Base-by-base conservation (phyloP, 2,797 vertebrate species). In the Gymnoscopelus microlampas region DNA sequence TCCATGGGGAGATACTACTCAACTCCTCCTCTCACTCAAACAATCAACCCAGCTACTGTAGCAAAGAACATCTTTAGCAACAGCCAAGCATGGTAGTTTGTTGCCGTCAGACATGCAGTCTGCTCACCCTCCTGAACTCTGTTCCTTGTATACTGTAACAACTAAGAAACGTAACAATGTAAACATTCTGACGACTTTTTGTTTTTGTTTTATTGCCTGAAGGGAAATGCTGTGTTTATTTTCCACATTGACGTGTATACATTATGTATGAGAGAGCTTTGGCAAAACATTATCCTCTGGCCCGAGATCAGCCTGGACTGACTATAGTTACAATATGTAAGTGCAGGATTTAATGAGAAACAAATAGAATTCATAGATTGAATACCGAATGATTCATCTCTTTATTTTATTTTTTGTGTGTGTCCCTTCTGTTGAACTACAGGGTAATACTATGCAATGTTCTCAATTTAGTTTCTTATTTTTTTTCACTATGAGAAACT, bases 91-190 rank as follows among this genome's bases (percentile, higher is more conserved):
- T 83, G 70, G 68, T 70, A 47, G 32, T 84, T 79, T 78, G 68
- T 74, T 77, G 55, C 77, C 81, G 79, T 82, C 75, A 64, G 68
- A 61, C 72, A 74, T 49, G 70, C 5, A 44, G 73, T 78, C 66
- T 55, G 53, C 58, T 78, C 66, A 51, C 74, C 65, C 60, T n/a
- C 49, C 53, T 72, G 63, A 69, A 66, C 63, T 65, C 12, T 6
- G 3, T 60, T 73, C 29, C 54, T 79, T 74, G 56, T 49, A 11
- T 9, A 66, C 35, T 10, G 53, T 32, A 72, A 55, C 58, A 77
- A 59, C 9, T 49, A 47, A 32, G 71, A 74, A 77, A 77, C 67
- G 39, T 70, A 23, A 48, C 39, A 81, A 84, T 68, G 68, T 65
- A 70, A 80, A 74, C 1, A 0, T 8, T 59, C 26, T 71, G 68